Evolutionary conservation across 2,797 vertebrate genomes (phyloP).

Genomic region (Anguilla marmorata): DNA sequence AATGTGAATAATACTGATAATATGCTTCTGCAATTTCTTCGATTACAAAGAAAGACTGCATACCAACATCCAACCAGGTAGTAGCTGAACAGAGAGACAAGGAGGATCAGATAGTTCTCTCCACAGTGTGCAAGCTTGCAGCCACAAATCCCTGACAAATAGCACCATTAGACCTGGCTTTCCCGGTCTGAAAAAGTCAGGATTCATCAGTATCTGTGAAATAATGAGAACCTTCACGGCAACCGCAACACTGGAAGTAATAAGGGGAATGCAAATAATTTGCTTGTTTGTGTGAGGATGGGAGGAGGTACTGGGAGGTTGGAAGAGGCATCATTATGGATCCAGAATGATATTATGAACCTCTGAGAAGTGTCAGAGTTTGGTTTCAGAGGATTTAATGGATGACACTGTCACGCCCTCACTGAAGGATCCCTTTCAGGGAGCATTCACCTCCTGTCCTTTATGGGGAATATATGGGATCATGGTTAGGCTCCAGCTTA

Average conservation of each 20-base stretch:
- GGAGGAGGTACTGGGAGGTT: not conserved
- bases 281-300: conserved; percentile 6
- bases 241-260: conserved; percentile 30
- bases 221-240: conserved; percentile 36
- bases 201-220: conserved; percentile 31
- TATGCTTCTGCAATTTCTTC: not conserved
- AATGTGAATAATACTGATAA: not conserved
- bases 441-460: not conserved
- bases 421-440: conserved; percentile 22
- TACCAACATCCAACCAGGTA: not conserved
- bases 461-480: conserved; percentile 2
- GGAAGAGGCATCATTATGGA: conserved; percentile 24
- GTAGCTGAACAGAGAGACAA: not conserved
- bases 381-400: not conserved
- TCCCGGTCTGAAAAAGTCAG: conserved; percentile 34
- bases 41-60: conserved; percentile 8
- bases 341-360: conserved; percentile 33
- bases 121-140: not conserved
- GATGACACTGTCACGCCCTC: not conserved
- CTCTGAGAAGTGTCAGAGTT: not conserved
- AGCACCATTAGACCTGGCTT: conserved; percentile 28
- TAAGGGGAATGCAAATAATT: conserved; percentile 41
- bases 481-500: not conserved
- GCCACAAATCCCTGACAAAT: conserved; percentile 37
- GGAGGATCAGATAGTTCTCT: not conserved